These are phyloP conservation scores for Parambassis ranga DNA, from an alignment of 2,797 vertebrate genomes.

Conservation along the genomic window DNA sequence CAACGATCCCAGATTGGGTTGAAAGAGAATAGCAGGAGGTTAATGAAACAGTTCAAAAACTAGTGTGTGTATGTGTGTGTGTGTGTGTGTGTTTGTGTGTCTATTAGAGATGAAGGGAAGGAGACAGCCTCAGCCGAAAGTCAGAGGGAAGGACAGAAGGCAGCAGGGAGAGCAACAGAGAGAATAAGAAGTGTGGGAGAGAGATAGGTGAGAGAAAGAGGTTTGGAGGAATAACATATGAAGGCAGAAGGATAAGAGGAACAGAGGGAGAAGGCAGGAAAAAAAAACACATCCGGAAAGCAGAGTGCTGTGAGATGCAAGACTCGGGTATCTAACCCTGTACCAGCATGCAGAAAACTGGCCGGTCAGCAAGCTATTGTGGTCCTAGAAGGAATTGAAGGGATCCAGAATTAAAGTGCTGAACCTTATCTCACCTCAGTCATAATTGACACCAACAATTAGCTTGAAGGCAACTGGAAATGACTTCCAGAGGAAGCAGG, in stretches of 20 bases:
- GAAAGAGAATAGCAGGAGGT: slow-evolving; percentile 58
- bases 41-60: slow-evolving; percentile 66
- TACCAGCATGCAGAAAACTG: slow-evolving; percentile 30
- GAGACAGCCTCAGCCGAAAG: slow-evolving; percentile 37
- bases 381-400: slow-evolving; percentile 24
- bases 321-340: slow-evolving; percentile 23
- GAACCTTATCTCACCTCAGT: slow-evolving; percentile 33
- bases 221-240: slow-evolving; percentile 21
- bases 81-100: slow-evolving; percentile 22
- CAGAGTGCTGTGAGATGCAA: slow-evolving; percentile 11
- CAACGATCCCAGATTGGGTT: slow-evolving; percentile 38
- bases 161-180: slow-evolving; percentile 6
- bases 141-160: slow-evolving; percentile 34
- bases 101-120: slow-evolving; percentile 18
- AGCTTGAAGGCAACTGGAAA: slow-evolving; percentile 14
- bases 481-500: neutral
- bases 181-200: slow-evolving; percentile 24
- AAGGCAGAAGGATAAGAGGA: slow-evolving; percentile 36
- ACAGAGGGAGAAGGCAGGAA: neutral
- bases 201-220: slow-evolving; percentile 26
- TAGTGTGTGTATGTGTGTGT: neutral
- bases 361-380: slow-evolving; percentile 41
- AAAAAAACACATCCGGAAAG: slow-evolving; percentile 9
- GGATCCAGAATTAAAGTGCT: slow-evolving; percentile 28
- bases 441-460: slow-evolving; percentile 33